phyloP scores from a whole-genome alignment of 2,113 vertebrate species.

The Apistogramma diplotaenia region DNA sequence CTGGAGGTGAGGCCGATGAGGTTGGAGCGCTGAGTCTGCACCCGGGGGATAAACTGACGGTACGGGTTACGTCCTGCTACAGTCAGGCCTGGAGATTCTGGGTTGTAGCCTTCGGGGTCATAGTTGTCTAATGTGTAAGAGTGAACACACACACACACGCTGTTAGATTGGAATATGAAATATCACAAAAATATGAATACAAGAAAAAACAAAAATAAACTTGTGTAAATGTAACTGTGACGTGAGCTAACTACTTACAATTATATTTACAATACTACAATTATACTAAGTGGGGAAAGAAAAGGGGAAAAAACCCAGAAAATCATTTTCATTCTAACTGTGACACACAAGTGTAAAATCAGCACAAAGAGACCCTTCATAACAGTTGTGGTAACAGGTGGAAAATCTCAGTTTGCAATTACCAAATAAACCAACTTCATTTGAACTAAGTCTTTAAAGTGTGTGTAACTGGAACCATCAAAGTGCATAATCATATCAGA shows the following conservation, averaged over 20 bases:
- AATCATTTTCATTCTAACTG: neutral
- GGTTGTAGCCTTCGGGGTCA: constrained; percentile 98
- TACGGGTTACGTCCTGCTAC: constrained; percentile 88
- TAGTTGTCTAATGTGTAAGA: constrained; percentile 83
- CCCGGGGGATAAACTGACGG: constrained; percentile 93
- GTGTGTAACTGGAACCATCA: neutral
- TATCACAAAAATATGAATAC: neutral
- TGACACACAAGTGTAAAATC: neutral
- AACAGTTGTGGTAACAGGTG: neutral
- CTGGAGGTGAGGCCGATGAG: constrained; percentile 95
- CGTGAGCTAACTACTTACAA: no score
- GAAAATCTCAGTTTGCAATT: neutral
- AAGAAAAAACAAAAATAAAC: neutral
- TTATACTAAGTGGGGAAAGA: neutral
- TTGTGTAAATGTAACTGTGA: neutral
- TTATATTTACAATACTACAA: no score
- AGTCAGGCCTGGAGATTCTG: constrained; percentile 98
- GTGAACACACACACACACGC: neutral
- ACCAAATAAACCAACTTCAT: neutral
- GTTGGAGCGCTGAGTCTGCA: constrained; percentile 93
- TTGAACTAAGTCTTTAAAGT: neutral
- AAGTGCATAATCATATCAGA: neutral
- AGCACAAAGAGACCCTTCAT: neutral
- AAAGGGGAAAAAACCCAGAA: no score
- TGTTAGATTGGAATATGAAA: neutral